Evolutionary conservation across 1,140 invertebrate species (phyloP), one percentile per base, ranked within the genome.

Genomic region (Teleogryllus occipitalis): DNA sequence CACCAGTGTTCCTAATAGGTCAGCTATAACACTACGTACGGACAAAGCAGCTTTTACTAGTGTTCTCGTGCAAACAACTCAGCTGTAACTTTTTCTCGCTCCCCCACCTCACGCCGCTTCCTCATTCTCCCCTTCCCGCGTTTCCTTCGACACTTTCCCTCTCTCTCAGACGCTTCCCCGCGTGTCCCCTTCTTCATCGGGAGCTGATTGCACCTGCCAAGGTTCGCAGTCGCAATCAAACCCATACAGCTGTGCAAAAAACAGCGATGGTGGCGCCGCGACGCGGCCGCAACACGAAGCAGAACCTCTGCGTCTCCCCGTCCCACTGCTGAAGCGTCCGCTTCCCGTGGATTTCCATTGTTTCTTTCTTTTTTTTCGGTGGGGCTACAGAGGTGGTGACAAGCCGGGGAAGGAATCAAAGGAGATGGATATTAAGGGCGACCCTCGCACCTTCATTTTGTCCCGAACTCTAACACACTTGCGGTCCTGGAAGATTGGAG

Each of bases 141-240:
- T 65, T 18, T 65, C 18, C 54, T 65, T 65, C 54, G 18, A 14
- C 54, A 14, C 54, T 18, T 18, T 7, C 18, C 54, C 54, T 65
- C 54, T 65, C 54, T 65, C 54, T 65, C 54, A 10, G 54, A 14
- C 54, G 10, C 54, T 65, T 10, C 54, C 18, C 54, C 54, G 27
- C 27, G 27, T 39, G 27, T 39, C 54, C 54, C 54, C 18, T 65
- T 65, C 18, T 18, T 65, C 54, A 65, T 65, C 54, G 10, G 54
- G 54, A 65, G 54, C 54, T 65, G 54, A 65, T 65, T 65, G 54
- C 54, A 65, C 54, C 54, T 65, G 54, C 54, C 54, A 65, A 65
- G 54, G 54, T 65, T 65, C 54, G 54, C 54, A 65, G 54, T 7
- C 54, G 54, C 54, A 65, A 65, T 65, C 54, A 65, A 65, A 65